Conservation (phyloP, 2,113 vertebrate genomes). For the Condylura cristata region DNA sequence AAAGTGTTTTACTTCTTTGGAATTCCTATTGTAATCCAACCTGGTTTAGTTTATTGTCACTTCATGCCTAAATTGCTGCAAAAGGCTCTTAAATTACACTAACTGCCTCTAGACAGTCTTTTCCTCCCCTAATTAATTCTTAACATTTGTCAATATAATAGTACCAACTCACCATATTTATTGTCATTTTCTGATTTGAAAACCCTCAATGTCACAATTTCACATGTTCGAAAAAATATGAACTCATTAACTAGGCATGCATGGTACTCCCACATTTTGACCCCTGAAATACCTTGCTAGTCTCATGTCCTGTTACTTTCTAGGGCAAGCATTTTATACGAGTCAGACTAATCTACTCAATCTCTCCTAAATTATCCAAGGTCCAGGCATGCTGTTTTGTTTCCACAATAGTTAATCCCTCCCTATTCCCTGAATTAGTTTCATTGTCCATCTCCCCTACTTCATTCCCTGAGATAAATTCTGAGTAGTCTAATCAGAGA, state of each 20-base stretch:
- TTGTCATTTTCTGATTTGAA: slow-evolving; percentile 29
- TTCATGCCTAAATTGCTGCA: neutral
- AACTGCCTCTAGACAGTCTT: neutral
- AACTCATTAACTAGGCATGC: slow-evolving; percentile 2
- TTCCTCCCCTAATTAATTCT: neutral
- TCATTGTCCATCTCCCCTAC: neutral
- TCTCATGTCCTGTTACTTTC: neutral
- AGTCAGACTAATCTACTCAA: neutral
- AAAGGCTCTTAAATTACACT: neutral
- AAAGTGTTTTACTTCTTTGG: neutral
- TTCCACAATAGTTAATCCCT: neutral
- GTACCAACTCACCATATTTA: neutral
- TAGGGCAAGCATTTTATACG: neutral
- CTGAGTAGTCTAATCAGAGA: neutral
- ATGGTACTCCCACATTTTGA: neutral
- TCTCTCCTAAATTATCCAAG: neutral
- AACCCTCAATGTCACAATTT: neutral
- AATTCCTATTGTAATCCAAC: neutral
- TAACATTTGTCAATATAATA: slow-evolving; percentile 30
- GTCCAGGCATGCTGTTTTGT: neutral
- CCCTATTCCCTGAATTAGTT: neutral
- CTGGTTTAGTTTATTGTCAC: neutral
- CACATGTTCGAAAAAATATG: neutral
- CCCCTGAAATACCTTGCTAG: neutral
- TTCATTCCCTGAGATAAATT: neutral